Percentiles rank a stretch among this genome's conserved stretches.
Conservation (phyloP, 2,113 vertebrate species). For the Pholis gunnellus region DNA sequence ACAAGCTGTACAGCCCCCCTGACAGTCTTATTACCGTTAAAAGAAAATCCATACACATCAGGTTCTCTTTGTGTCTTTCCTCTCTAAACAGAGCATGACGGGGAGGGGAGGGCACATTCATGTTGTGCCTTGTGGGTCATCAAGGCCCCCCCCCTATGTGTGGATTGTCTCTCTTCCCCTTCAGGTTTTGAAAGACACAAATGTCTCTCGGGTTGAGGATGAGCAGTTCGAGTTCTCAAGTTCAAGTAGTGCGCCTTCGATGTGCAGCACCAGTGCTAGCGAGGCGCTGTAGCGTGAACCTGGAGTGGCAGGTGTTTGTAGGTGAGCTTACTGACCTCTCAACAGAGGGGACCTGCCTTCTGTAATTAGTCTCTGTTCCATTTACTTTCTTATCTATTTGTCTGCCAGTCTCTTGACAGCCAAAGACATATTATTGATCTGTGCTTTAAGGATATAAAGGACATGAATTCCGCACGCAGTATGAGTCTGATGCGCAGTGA, state of each 20-base stretch:
- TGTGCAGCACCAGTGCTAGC: slow-evolving; percentile 39
- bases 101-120: slow-evolving; percentile 38
- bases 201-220: slow-evolving; percentile 47
- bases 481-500: background rate
- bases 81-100: slow-evolving; percentile 60
- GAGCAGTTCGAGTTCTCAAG: slow-evolving; percentile 55
- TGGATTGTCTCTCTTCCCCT: slow-evolving; percentile 39
- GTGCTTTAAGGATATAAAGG: slow-evolving; percentile 59
- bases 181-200: slow-evolving; percentile 60
- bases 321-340: slow-evolving; percentile 70
- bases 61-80: slow-evolving; percentile 69
- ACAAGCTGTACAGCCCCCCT: slow-evolving; percentile 51
- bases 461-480: slow-evolving; percentile 45
- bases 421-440: slow-evolving; percentile 68
- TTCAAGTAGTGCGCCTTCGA: slow-evolving; percentile 54
- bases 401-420: slow-evolving; percentile 57
- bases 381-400: slow-evolving; percentile 66
- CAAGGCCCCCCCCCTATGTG: slow-evolving; percentile 47
- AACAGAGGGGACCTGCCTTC: slow-evolving; percentile 62
- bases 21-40: slow-evolving; percentile 77
- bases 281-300: slow-evolving; percentile 24
- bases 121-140: slow-evolving; percentile 59
- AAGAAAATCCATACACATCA: slow-evolving; percentile 82
- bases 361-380: slow-evolving; percentile 71
- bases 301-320: slow-evolving; percentile 66